Percentiles rank a stretch among this genome's conserved stretches.
Conservation (phyloP, 2,888 invertebrate genomes). For the Neelides folsomi region DNA sequence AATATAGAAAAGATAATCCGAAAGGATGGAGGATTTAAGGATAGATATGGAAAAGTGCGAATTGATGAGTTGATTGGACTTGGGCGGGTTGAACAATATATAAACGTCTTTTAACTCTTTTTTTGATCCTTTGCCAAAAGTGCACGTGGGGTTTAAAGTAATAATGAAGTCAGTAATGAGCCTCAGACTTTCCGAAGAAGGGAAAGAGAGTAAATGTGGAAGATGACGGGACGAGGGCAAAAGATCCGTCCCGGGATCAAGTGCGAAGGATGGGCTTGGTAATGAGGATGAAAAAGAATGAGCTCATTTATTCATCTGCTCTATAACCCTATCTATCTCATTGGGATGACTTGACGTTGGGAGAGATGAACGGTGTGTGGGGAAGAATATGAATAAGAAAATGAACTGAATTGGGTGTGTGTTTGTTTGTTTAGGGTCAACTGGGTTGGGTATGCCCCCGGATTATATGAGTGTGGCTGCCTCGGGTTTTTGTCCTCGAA, state of each 20-base stretch:
- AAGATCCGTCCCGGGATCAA: constrained; percentile 4
- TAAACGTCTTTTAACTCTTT: no score
- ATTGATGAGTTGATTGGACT: no score
- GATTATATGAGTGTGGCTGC: constrained; percentile 46
- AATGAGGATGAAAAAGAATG: not conserved
- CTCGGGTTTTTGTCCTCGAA: constrained; percentile 40
- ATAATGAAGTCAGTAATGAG: constrained; percentile 32
- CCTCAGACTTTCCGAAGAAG: constrained; percentile 10
- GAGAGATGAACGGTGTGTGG: not conserved
- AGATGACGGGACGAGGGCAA: not conserved
- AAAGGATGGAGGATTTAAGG: not conserved
- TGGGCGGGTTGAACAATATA: no score
- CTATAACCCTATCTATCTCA: not conserved
- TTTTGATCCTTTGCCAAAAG: constrained; percentile 18
- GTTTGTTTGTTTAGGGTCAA: constrained; percentile 24
- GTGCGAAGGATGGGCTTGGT: constrained; percentile 4
- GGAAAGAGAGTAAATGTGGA: constrained; percentile 1
- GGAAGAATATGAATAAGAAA: not conserved
- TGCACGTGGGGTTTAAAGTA: constrained; percentile 25
- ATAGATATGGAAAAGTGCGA: not conserved
- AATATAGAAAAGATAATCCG: not conserved
- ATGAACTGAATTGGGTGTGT: constrained; percentile 2
- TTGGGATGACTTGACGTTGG: not conserved
- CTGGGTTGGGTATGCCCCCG: constrained; percentile 44
- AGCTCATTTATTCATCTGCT: not conserved